A percentile compares a stretch with the other conserved stretches of the same genome.
phyloP scores from a whole-genome alignment of 2,797 vertebrate species.

The Chiloscyllium punctatum region DNA sequence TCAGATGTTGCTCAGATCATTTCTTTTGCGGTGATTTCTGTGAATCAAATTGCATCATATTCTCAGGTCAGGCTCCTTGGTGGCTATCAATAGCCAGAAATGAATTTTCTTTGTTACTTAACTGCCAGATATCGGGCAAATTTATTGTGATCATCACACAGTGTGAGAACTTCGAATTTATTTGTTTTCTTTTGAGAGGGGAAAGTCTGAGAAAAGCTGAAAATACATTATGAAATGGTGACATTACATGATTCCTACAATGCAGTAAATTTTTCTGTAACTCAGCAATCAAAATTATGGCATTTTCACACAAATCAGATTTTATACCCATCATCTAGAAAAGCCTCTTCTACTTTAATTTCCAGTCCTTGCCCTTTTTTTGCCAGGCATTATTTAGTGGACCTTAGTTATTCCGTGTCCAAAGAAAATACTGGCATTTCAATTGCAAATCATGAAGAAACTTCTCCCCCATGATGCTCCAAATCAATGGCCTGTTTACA shows the following conservation, averaged over 20 bases:
- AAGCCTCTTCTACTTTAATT: background rate
- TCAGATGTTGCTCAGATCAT: constrained; percentile 11
- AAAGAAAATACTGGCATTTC: background rate
- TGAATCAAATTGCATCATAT: constrained; percentile 18
- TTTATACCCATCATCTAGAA: background rate
- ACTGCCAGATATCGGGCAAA: constrained; percentile 6
- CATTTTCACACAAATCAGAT: background rate
- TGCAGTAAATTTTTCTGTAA: background rate
- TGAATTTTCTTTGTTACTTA: constrained; percentile 19
- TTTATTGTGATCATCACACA: constrained; percentile 4
- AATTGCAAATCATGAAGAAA: too few relatives aligned
- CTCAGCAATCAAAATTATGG: background rate
- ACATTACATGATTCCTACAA: background rate
- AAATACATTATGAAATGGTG: background rate
- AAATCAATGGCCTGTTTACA: background rate
- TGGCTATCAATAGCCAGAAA: constrained; percentile 13
- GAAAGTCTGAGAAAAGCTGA: background rate
- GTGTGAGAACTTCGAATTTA: background rate
- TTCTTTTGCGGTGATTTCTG: background rate
- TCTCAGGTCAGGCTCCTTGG: constrained; percentile 29
- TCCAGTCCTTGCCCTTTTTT: background rate
- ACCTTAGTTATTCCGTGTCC: background rate
- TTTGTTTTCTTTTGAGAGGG: background rate
- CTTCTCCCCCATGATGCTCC: background rate
- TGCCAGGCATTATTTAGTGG: background rate